A percentile compares a stretch with the other conserved stretches of the same genome.
These are phyloP conservation scores for Heliothis subflexa DNA, from an alignment of 1,140 invertebrate species.

Conservation along the genomic window DNA sequence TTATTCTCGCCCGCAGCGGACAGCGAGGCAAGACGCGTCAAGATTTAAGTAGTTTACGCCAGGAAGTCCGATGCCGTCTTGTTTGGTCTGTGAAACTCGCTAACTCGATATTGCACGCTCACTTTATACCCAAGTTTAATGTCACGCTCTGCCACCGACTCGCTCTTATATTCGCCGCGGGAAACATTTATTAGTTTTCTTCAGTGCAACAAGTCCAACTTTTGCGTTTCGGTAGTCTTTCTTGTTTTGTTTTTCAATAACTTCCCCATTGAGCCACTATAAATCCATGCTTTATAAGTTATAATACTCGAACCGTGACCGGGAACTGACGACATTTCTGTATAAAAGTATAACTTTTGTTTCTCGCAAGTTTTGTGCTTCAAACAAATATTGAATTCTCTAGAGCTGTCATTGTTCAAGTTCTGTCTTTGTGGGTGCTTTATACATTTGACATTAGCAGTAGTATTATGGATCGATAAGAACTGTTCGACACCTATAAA, in stretches of 20 bases:
- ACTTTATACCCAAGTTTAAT: constrained; percentile 77
- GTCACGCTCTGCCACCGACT: constrained; percentile 61
- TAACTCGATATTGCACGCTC: constrained; percentile 80
- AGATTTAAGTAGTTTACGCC: constrained; percentile 81
- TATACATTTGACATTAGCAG: not conserved
- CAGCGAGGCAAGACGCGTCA: constrained; percentile 59
- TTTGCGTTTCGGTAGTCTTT: constrained; percentile 57
- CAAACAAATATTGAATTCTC: constrained; percentile 21
- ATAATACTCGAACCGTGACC: constrained; percentile 34
- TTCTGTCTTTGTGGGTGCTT: not conserved
- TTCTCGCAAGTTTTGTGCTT: not conserved
- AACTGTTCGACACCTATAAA: not conserved
- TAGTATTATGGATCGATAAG: not conserved
- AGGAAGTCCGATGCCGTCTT: constrained; percentile 66
- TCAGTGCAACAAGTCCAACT: constrained; percentile 67
- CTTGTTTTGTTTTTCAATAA: constrained; percentile 53
- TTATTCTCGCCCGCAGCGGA: constrained; percentile 57
- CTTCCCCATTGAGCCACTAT: constrained; percentile 41
- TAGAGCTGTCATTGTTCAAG: not conserved
- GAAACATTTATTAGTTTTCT: constrained; percentile 72
- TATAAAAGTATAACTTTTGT: constrained; percentile 8
- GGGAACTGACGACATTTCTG: constrained; percentile 1
- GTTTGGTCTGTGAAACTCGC: constrained; percentile 65
- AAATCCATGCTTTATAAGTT: constrained; percentile 37
- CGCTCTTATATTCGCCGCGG: constrained; percentile 56